These are phyloP conservation scores for Furcifer pardalis DNA, from an alignment of 2,797 vertebrate genomes.

Conservation along the genomic window DNA sequence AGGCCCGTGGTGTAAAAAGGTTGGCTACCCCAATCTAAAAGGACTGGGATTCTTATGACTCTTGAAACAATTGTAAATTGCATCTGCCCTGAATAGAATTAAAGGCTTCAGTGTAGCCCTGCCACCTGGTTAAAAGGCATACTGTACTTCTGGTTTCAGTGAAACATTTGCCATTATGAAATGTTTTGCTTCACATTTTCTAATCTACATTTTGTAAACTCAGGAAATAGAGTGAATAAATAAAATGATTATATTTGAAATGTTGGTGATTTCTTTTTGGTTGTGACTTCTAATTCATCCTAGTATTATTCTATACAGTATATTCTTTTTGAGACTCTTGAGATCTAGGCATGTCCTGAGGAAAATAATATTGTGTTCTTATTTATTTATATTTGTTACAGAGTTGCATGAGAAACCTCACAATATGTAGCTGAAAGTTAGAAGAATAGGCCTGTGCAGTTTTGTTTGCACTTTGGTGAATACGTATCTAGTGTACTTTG, in stretches of 20 bases:
- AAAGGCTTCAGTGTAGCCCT: background rate
- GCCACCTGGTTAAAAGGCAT: background rate
- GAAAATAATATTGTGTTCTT: background rate
- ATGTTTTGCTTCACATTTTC: background rate
- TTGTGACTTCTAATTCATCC: background rate
- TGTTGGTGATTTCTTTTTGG: background rate
- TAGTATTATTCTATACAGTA: background rate
- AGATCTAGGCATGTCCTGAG: background rate
- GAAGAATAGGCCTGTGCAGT: background rate
- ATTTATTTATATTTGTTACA: background rate
- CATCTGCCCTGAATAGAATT: background rate
- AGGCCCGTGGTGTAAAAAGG: too few relatives aligned
- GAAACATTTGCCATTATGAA: background rate
- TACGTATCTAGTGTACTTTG: background rate
- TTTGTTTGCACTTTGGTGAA: background rate
- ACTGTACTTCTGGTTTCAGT: background rate
- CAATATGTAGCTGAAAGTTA: background rate
- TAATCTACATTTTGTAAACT: background rate
- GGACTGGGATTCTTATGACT: background rate
- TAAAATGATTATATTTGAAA: background rate
- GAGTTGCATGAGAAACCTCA: background rate
- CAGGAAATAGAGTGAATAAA: slow-evolving; percentile 4
- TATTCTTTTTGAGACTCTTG: background rate
- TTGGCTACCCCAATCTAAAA: too few relatives aligned
- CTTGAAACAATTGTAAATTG: background rate